These are phyloP conservation scores for Melanchra persicariae DNA, from an alignment of 2,888 invertebrate genomes.

Conservation along the genomic window DNA sequence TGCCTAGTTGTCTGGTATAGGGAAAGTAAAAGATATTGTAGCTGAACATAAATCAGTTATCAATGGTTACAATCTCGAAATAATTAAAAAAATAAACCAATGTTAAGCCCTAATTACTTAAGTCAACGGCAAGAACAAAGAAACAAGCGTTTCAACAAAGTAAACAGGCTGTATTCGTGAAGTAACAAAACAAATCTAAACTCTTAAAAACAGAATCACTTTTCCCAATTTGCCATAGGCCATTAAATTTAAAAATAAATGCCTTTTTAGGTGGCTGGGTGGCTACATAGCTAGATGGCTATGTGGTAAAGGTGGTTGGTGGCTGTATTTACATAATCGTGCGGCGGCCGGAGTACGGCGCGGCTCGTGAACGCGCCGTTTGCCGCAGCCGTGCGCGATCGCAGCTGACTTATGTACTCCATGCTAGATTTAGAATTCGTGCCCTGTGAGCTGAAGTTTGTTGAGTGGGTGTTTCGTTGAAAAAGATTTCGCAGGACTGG, in stretches of 20 bases:
- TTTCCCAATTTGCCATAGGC: slow-evolving; percentile 26
- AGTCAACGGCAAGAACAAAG: no score
- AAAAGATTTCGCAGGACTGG: not conserved
- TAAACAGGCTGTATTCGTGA: not conserved
- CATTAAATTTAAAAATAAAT: slow-evolving; percentile 42
- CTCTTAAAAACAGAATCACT: slow-evolving; percentile 30
- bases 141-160: no score
- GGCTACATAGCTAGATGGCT: no score
- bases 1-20: no score
- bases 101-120: no score
- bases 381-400: slow-evolving; percentile 76
- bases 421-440: slow-evolving; percentile 63
- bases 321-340: slow-evolving; percentile 52
- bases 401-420: slow-evolving; percentile 76
- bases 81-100: no score
- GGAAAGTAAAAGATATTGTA: no score
- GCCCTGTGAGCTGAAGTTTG: slow-evolving; percentile 13
- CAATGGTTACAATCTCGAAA: no score
- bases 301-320: no score
- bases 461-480: not conserved
- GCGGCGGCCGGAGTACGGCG: no score
- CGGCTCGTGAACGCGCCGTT: slow-evolving; percentile 65
- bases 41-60: no score
- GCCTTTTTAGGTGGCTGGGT: not conserved
- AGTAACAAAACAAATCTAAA: slow-evolving; percentile 28